A percentile compares a stretch with the other conserved stretches of the same genome.
These are phyloP conservation scores for Prietella phreatophila DNA, from an alignment of 2,113 vertebrate genomes.

Conservation along the genomic window DNA sequence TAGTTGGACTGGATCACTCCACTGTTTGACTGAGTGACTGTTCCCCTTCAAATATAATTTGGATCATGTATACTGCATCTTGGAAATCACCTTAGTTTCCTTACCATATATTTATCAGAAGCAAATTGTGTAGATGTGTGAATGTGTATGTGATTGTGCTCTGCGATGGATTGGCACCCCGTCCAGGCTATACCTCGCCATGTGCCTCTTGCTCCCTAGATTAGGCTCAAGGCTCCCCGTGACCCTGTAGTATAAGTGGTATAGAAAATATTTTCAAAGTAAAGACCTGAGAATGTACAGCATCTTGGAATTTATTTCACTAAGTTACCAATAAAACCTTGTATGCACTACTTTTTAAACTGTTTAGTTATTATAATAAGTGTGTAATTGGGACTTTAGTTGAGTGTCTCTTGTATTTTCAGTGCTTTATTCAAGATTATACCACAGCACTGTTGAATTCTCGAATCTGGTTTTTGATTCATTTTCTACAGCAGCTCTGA, in stretches of 20 bases:
- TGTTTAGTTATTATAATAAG: not conserved
- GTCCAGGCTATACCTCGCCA: too few species aligned
- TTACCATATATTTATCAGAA: not conserved
- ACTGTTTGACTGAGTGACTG: not conserved
- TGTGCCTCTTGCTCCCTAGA: too few species aligned
- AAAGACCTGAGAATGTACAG: conserved; percentile 53
- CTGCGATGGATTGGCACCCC: too few species aligned
- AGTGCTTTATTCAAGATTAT: not conserved
- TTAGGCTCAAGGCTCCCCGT: too few species aligned
- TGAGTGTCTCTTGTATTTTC: not conserved
- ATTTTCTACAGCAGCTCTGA: not conserved
- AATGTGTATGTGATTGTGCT: too few species aligned
- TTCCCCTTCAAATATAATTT: not conserved
- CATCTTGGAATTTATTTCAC: conserved; percentile 35
- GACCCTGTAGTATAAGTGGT: too few species aligned
- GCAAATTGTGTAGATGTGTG: conserved; percentile 2
- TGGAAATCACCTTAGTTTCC: not conserved
- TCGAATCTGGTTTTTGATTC: not conserved
- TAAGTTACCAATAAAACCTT: conserved; percentile 56
- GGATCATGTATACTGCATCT: not conserved
- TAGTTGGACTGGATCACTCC: not conserved
- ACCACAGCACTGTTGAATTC: not conserved
- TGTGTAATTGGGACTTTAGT: not conserved
- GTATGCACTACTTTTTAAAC: not conserved
- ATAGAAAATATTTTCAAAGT: not conserved